phyloP scores from a whole-genome alignment of 1,140 invertebrate species.

The Drosophila elegans region DNA sequence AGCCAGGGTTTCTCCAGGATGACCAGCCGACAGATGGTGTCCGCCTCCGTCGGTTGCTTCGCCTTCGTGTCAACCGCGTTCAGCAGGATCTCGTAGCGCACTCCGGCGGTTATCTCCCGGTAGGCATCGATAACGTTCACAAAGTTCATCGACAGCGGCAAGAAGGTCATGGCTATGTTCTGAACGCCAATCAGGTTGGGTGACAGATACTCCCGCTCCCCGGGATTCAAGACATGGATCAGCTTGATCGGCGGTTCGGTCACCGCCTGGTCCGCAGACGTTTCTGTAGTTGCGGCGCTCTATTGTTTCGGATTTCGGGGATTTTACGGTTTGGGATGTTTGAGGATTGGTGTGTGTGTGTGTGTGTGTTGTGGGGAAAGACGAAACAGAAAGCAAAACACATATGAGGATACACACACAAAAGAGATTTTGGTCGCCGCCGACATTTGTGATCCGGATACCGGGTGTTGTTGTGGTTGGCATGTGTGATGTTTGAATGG shows the following conservation, averaged over 20 bases:
- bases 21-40: slow-evolving; percentile 74
- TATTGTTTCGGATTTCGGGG: slow-evolving; percentile 13
- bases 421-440: slow-evolving; percentile 15
- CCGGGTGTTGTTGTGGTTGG: too few species aligned
- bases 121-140: slow-evolving; percentile 79
- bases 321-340: slow-evolving; percentile 7
- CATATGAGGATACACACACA: slow-evolving; percentile 69
- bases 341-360: slow-evolving; percentile 26
- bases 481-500: slow-evolving; percentile 6
- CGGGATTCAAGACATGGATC: slow-evolving; percentile 79
- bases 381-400: slow-evolving; percentile 81
- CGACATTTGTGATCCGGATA: too few species aligned
- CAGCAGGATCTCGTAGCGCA: slow-evolving; percentile 78
- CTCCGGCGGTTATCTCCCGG: slow-evolving; percentile 79
- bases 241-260: slow-evolving; percentile 74
- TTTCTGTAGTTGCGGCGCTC: slow-evolving; percentile 9
- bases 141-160: slow-evolving; percentile 79
- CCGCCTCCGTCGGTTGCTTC: slow-evolving; percentile 64
- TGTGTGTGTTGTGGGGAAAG: slow-evolving; percentile 38
- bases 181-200: slow-evolving; percentile 83
- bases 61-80: slow-evolving; percentile 71
- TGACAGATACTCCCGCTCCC: slow-evolving; percentile 79
- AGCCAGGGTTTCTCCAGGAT: slow-evolving; percentile 83
- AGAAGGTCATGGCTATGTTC: slow-evolving; percentile 81
- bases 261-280: slow-evolving; percentile 47